phyloP scores from a whole-genome alignment of 2,797 vertebrate genomes.

The Zenarchopterus dispar region DNA sequence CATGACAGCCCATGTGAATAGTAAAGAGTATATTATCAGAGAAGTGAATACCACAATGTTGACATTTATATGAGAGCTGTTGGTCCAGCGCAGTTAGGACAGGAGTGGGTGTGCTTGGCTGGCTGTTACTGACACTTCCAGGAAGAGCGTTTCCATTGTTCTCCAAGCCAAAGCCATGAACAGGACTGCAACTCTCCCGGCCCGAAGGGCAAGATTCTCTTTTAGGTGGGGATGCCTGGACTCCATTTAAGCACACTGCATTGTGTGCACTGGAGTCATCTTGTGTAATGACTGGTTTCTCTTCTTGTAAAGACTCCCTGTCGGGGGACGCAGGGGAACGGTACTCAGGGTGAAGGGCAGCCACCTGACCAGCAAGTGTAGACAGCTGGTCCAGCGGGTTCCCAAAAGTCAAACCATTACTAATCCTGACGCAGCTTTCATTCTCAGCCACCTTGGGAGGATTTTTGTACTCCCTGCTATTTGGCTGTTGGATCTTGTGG shows the following conservation, averaged over 20 bases:
- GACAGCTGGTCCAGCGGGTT: conserved; percentile 96
- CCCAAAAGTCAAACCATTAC: conserved; percentile 86
- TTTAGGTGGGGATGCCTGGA: conserved; percentile 84
- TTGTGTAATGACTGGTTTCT: conserved; percentile 93
- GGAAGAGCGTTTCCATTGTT: conserved; percentile 78
- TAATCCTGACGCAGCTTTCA: conserved; percentile 70
- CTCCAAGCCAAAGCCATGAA: conserved; percentile 86
- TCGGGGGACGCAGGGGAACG: conserved; percentile 86
- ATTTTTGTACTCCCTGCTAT: conserved; percentile 72
- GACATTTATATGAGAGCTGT: conserved; percentile 90
- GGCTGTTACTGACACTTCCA: conserved; percentile 89
- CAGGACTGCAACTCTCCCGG: conserved; percentile 87
- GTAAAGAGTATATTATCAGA: conserved; percentile 97
- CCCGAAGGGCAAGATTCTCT: conserved; percentile 82
- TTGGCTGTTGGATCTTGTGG: conserved; percentile 78
- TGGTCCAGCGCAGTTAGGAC: conserved; percentile 79
- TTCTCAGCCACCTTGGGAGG: conserved; percentile 73
- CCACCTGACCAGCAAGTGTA: conserved; percentile 90
- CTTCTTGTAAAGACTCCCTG: conserved; percentile 86
- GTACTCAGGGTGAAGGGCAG: conserved; percentile 88
- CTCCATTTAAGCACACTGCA: conserved; percentile 75
- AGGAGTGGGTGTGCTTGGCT: conserved; percentile 87
- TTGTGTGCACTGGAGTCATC: conserved; percentile 82
- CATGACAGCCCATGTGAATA: conserved; percentile 98
- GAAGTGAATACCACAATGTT: conserved; percentile 96